Evolutionary conservation across 2,797 vertebrate species (phyloP), one percentile per base, ranked within the genome.

Genomic region (Danio jaintianensis): DNA sequence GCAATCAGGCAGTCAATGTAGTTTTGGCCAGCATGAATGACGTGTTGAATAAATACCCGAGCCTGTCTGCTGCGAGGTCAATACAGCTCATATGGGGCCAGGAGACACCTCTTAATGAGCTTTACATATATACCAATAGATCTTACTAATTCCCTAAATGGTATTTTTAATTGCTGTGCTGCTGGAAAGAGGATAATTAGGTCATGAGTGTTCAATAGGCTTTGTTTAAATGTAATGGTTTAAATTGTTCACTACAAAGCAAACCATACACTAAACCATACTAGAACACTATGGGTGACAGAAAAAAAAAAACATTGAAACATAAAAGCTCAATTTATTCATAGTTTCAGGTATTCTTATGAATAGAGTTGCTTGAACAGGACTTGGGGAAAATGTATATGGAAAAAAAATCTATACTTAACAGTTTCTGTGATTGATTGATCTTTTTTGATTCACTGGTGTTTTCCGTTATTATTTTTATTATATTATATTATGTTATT

Each of bases 51-150:
- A 68, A 75, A 75, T 69, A 38, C 62, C 55, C 36, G 45, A 76
- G 61, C 42, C 40, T 43, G 64, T 20, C 59, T 50, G 63, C 68
- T 77, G 67, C 63, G 58, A 45, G 71, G 70, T 79, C 80, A 68
- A 81, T 79, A 79, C 22, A n/a, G 50, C 74, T 40, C 42, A 73
- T 75, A 53, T 50, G 66, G 66, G 64, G 43, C 9, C 11, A 76
- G 40, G n/a, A 81, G 78, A 76, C 71, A 79, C 18, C 66, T 76
- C 67, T 81, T 66, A 81, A 81, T 81, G 80, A 82, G 84, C 55
- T 84, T 80, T 80, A 83, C 67, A 77, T 74, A 63, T 42, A 82
- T 74, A 58, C 56, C 70, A 36, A 59, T 75, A 74, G 72, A 53
- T 77, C 73, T 69, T 71, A 55, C 53, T 78, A 86, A 81, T 84